phyloP scores from a whole-genome alignment of 2,797 vertebrate genomes.

The Gymnoscopelus microlampas region DNA sequence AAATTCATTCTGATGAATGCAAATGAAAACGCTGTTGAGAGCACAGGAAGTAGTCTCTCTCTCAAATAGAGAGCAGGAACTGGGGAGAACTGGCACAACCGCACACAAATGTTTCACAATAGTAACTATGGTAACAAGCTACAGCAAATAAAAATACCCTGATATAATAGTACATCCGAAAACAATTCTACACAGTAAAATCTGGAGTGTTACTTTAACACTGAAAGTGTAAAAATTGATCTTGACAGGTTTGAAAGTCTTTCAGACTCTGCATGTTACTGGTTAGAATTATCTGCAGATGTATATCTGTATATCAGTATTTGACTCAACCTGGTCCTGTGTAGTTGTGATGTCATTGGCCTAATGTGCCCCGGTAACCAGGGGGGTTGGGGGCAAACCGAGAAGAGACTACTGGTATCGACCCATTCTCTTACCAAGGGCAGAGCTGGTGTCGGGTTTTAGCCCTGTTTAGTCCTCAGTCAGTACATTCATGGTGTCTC shows the following conservation, averaged over 20 bases:
- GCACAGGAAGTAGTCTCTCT: slow-evolving; percentile 44
- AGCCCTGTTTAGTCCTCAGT: slow-evolving; percentile 52
- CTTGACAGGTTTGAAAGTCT: no score
- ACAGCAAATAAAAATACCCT: slow-evolving; percentile 18
- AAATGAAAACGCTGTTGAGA: slow-evolving; percentile 20
- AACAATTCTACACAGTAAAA: slow-evolving; percentile 9
- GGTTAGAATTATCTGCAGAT: no score
- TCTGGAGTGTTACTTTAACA: no score
- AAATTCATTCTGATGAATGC: neutral
- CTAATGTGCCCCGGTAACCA: slow-evolving; percentile 45
- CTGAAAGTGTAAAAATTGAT: no score
- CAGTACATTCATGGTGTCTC: slow-evolving; percentile 42
- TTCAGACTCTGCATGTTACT: no score
- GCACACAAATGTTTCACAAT: slow-evolving; percentile 54
- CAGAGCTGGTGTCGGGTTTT: slow-evolving; percentile 72
- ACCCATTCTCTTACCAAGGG: slow-evolving; percentile 68
- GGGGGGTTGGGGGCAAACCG: slow-evolving; percentile 39
- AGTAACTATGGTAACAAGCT: slow-evolving; percentile 53
- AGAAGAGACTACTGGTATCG: slow-evolving; percentile 55
- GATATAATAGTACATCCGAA: slow-evolving; percentile 9
- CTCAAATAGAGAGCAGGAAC: slow-evolving; percentile 36
- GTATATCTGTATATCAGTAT: no score
- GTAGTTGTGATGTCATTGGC: slow-evolving; percentile 28
- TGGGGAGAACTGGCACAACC: slow-evolving; percentile 57
- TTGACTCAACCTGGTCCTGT: neutral